These are phyloP conservation scores for Bursaphelenchus mucronatus DNA, from an alignment of 1,140 invertebrate genomes.

Conservation along the genomic window DNA sequence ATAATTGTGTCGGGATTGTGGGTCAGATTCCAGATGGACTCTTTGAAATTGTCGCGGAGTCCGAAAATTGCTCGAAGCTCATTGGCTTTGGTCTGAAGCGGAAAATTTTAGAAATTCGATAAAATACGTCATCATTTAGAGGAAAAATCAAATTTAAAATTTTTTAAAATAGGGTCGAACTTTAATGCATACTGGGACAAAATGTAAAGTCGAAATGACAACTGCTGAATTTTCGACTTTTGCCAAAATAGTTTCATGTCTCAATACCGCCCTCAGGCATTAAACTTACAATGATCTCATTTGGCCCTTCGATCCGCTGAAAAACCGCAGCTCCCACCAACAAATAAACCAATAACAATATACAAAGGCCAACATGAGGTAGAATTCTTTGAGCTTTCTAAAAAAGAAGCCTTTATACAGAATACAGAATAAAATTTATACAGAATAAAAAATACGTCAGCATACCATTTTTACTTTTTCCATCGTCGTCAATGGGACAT, in stretches of 20 bases:
- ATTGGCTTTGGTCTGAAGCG: slow-evolving; percentile 53
- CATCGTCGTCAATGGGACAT: too few species aligned
- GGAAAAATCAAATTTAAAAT: too few species aligned
- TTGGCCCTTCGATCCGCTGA: slow-evolving; percentile 38
- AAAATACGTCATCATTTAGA: too few species aligned
- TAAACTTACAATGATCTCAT: slow-evolving; percentile 34
- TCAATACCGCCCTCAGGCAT: background rate
- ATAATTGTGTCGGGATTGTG: slow-evolving; percentile 53
- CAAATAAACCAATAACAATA: slow-evolving; percentile 53
- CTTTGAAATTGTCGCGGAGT: slow-evolving; percentile 52
- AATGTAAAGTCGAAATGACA: too few species aligned
- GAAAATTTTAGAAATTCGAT: too few species aligned
- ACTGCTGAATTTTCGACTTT: too few species aligned
- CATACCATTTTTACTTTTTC: too few species aligned
- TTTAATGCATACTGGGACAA: too few species aligned
- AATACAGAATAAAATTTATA: too few species aligned
- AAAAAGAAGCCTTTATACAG: slow-evolving; percentile 12
- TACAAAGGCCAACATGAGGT: slow-evolving; percentile 57
- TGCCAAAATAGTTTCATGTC: too few species aligned
- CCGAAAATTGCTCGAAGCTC: slow-evolving; percentile 55
- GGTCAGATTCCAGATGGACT: slow-evolving; percentile 60
- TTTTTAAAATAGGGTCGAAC: too few species aligned
- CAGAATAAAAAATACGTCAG: too few species aligned
- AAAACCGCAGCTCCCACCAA: slow-evolving; percentile 55
- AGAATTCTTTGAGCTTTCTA: slow-evolving; percentile 50